Base-by-base conservation (phyloP, 1,140 invertebrate genomes). In the Lethrus apterus region DNA sequence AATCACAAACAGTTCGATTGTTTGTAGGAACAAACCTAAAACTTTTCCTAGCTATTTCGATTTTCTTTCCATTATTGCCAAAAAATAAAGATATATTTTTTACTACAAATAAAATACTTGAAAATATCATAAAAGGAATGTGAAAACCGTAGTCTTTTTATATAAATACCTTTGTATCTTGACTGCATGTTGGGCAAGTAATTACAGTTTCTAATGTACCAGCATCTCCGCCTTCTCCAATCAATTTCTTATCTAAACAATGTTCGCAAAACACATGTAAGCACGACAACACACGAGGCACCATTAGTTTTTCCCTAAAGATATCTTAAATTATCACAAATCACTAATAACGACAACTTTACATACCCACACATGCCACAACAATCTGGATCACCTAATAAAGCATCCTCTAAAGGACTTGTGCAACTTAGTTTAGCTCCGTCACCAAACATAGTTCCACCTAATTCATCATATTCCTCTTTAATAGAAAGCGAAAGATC, bases 221-320 rank as follows among this genome's bases (percentile, higher is more conserved):
- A 51, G 73, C 72, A 59, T 83, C 78, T 29, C 76, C 78, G 33
- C 72, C 74, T 59, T 83, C 84, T 58, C 84, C 80, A 23, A 81
- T 71, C 51, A 86, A 70, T 52, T 86, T 74, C 62, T 87, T 87
- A 58, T 88, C 82, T 51, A 94, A 71, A 62, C 92, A 96, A 34
- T 79, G 74, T 68, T 90, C 84, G 70, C 92, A 95, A 70, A 93
- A 95, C 3, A 89, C 88, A 73, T 95, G 92, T 56, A 96, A 76
- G 69, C 93, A 97, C 51, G 83, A 81, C 51, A 97, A 74, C 29
- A 94, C 83, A 54, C 90, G 79, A 31, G 92, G 91, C 59, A 78
- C 78, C 58, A 76, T 79, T 52, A 88, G 70, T 56, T 83, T 84
- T 59, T 80, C 77, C 52, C 78, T 78, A 62, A 68, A 85, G 66